Base-by-base conservation (phyloP, 2,797 vertebrate species). In the Sebastes oblongus region DNA sequence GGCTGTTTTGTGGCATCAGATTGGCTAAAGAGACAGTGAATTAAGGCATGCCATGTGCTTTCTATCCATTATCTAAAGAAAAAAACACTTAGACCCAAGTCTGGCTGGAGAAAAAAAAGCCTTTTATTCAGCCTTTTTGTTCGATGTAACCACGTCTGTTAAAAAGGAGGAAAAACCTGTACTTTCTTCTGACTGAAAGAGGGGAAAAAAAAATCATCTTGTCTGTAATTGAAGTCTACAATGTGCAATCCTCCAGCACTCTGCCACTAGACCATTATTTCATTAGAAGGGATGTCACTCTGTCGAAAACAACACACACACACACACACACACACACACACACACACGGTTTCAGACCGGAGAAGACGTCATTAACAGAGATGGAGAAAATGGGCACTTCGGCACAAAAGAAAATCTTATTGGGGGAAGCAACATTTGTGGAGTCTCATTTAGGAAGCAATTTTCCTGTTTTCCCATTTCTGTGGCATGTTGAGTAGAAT, bases 161-260 rank as follows among this genome's bases (percentile, higher is more conserved):
- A 84, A 86, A 92, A 86, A 81, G 73, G 75, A 80, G 71, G 76
- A 77, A 88, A 91, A 90, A 86, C 66, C 50, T 79, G 82, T 59
- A 86, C 60, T 85, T 77, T 87, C 77, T 81, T 56, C 64, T 54
- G 52, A 64, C 80, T 92, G 77, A 94, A 92, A 71, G 46, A 76
- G 27, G 52, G 34, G 65, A 80, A 81, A 79, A 81, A 79, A 89
- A 89, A 86, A 82, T 64, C 71, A 85, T 90, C 88, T 91, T 46
- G 91, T 92, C 88, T 88, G 86, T 95, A 95, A 95, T 94, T 95
- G 93, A 95, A 93, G 93, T 94, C 91, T 93, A 90, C 88, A 89
- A 92, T 86, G 89, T 91, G 90, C 92, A 93, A 93, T 94, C 85
- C 91, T 84, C 65, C 85, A 91, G 79, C 89, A 92, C 92, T 92